phyloP scores from a whole-genome alignment of 2,113 vertebrate genomes.

The Aramus guarauna region DNA sequence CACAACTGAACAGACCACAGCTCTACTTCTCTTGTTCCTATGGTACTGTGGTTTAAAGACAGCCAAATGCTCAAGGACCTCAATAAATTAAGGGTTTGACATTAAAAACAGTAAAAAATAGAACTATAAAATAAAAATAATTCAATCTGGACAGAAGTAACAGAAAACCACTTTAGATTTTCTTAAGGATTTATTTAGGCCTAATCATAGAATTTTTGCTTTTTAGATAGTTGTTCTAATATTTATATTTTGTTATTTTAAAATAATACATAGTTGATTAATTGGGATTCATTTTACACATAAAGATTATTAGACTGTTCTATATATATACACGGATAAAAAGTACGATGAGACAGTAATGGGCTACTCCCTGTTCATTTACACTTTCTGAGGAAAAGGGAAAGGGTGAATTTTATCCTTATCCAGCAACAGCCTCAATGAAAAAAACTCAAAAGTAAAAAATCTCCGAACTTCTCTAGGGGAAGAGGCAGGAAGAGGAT shows the following conservation, averaged over 20 bases:
- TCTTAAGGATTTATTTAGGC: not conserved
- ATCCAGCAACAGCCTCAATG: slow-evolving; percentile 19
- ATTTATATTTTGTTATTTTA: not conserved
- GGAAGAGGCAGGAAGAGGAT: slow-evolving; percentile 87
- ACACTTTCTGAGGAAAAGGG: not conserved
- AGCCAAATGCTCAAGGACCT: not conserved
- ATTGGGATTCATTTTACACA: not conserved
- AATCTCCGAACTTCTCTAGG: slow-evolving; percentile 16
- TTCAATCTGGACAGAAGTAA: not conserved
- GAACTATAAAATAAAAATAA: not conserved
- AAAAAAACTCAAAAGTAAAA: slow-evolving; percentile 34
- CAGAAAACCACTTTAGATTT: not conserved
- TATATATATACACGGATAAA: not conserved
- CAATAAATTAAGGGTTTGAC: not conserved
- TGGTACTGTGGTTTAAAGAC: not conserved
- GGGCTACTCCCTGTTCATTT: not conserved
- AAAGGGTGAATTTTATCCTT: slow-evolving; percentile 57
- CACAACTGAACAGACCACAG: not conserved
- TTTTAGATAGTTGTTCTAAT: not conserved
- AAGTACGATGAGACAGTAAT: not conserved
- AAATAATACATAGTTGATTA: not conserved
- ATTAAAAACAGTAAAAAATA: not conserved
- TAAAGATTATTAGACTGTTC: not conserved
- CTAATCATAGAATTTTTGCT: not conserved
- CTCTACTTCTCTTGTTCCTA: not conserved